phyloP scores from a whole-genome alignment of 2,888 invertebrate genomes.

The Fragum fragum region DNA sequence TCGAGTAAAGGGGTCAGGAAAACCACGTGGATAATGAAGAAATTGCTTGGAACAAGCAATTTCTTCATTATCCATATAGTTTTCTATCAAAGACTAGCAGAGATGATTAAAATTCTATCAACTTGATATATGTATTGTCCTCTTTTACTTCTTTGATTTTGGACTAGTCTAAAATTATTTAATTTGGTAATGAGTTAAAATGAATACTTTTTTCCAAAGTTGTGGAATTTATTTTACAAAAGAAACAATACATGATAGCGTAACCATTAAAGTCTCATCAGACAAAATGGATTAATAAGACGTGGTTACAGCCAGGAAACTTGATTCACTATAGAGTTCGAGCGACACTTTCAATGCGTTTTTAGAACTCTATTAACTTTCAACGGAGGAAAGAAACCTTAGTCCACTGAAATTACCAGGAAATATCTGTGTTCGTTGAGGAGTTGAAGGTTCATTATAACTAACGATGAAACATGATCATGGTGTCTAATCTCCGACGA shows the following conservation, averaged over 20 bases:
- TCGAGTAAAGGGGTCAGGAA: too few species aligned
- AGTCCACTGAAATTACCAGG: neutral
- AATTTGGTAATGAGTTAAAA: too few species aligned
- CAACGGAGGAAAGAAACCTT: neutral
- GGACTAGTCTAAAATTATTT: too few species aligned
- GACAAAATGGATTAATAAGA: neutral
- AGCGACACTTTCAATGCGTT: conserved; percentile 14
- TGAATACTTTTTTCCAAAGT: too few species aligned
- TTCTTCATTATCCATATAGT: too few species aligned
- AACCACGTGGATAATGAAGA: too few species aligned
- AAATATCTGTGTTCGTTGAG: neutral
- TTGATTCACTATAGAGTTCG: neutral
- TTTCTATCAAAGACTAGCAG: too few species aligned
- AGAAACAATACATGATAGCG: neutral
- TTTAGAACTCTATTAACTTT: conserved; percentile 20
- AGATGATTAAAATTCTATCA: too few species aligned
- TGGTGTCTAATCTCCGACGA: conserved; percentile 6
- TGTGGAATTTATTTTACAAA: too few species aligned
- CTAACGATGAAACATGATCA: conserved; percentile 23
- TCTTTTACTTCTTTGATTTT: too few species aligned
- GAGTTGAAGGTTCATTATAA: neutral
- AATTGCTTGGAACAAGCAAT: too few species aligned
- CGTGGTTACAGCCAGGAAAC: neutral
- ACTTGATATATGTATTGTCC: too few species aligned
- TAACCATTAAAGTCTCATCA: neutral